Evolutionary conservation across 2,113 vertebrate genomes (phyloP).

Genomic region (Ochotona princeps): DNA sequence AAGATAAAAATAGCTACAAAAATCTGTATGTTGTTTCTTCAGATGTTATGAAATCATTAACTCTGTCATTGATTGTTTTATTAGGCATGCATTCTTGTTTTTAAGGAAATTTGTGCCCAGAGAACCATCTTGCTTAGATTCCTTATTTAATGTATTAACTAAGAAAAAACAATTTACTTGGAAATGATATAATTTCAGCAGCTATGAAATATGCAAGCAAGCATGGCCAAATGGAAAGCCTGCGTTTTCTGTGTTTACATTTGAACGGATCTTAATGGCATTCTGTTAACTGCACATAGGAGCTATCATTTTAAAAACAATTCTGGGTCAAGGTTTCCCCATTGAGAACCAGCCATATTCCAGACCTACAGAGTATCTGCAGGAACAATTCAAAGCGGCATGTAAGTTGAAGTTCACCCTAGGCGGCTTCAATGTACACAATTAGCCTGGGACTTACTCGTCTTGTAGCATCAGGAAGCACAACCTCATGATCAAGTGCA

Average conservation of each 20-base stretch:
- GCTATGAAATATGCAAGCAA: slow-evolving; percentile 80
- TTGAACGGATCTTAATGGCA: slow-evolving; percentile 75
- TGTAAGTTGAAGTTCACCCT: slow-evolving; percentile 74
- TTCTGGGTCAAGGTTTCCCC: slow-evolving; percentile 81
- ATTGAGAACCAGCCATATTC: slow-evolving; percentile 76
- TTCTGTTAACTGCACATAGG: slow-evolving; percentile 81
- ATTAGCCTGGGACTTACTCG: slow-evolving; percentile 72
- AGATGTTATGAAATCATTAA: slow-evolving; percentile 63
- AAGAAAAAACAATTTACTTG: slow-evolving; percentile 74
- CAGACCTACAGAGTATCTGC: slow-evolving; percentile 75
- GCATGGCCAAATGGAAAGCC: slow-evolving; percentile 71
- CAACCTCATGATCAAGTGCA: slow-evolving; percentile 66
- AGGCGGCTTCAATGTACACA: slow-evolving; percentile 76
- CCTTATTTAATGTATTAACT: slow-evolving; percentile 69
- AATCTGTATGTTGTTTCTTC: slow-evolving; percentile 47
- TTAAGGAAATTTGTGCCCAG: slow-evolving; percentile 62
- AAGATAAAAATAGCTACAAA: slow-evolving; percentile 9
- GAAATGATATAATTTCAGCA: slow-evolving; percentile 81
- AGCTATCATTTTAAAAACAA: slow-evolving; percentile 81
- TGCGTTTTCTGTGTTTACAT: slow-evolving; percentile 78
- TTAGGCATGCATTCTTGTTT: slow-evolving; percentile 56
- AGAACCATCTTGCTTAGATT: slow-evolving; percentile 51
- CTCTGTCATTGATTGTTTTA: slow-evolving; percentile 29
- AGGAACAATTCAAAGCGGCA: slow-evolving; percentile 78
- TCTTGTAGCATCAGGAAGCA: slow-evolving; percentile 6